A percentile compares a stretch with the other conserved stretches of the same genome.
Evolutionary conservation across 1,140 invertebrate genomes (phyloP).

Genomic region (Lepidostoma basale): DNA sequence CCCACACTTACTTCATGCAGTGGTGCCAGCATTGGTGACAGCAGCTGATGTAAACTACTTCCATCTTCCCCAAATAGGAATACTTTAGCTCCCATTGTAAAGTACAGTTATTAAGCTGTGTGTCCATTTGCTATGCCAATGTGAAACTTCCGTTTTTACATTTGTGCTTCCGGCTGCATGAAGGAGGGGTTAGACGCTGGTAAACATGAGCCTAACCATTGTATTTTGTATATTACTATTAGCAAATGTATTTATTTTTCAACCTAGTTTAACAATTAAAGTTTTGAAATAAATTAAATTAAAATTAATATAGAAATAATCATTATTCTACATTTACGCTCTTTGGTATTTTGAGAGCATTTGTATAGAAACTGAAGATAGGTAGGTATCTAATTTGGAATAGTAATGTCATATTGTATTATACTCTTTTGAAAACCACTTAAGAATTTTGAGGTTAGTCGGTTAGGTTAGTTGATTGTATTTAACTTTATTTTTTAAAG

Average conservation of each 20-base stretch:
- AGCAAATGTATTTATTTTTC: slow-evolving; percentile 26
- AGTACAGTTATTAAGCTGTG: no score
- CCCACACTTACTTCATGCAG: slow-evolving; percentile 15
- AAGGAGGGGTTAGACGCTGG: no score
- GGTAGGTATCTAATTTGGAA: not conserved
- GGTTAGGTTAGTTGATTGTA: no score
- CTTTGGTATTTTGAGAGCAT: not conserved
- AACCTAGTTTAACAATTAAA: not conserved
- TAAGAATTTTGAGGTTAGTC: no score
- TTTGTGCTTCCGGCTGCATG: no score
- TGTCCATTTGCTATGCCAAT: no score
- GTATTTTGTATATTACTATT: slow-evolving; percentile 19
- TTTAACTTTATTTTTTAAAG: no score
- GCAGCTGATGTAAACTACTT: no score
- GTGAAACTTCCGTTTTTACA: no score
- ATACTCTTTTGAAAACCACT: not conserved
- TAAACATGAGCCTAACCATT: not conserved
- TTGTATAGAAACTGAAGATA: not conserved
- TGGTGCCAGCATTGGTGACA: no score
- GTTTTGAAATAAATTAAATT: not conserved
- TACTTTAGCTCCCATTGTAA: no score
- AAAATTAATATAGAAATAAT: not conserved
- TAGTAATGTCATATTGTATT: not conserved
- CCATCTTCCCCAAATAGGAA: no score
- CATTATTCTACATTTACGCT: not conserved